These are phyloP conservation scores for Amblyjoppa proteus DNA, from an alignment of 2,888 invertebrate species.

Conservation along the genomic window DNA sequence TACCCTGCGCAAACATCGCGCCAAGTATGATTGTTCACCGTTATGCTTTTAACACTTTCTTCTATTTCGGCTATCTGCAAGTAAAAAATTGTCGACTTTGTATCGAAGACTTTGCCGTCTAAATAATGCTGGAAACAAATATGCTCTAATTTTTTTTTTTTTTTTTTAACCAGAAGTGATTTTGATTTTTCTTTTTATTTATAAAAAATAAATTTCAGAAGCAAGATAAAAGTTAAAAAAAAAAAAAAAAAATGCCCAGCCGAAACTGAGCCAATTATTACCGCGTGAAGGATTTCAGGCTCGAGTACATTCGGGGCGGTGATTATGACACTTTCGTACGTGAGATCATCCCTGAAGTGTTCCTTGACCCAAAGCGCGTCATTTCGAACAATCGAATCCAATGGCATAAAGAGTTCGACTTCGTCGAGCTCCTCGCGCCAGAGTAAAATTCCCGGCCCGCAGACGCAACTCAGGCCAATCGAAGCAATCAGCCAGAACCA, in stretches of 20 bases:
- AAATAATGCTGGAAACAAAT: background rate
- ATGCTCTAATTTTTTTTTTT: too few species aligned
- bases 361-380: constrained; percentile 82
- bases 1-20: constrained; percentile 83
- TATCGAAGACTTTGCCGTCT: background rate
- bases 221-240: background rate
- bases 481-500: constrained; percentile 80
- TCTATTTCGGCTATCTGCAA: constrained; percentile 59
- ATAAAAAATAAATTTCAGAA: background rate
- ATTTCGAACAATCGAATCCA: constrained; percentile 78
- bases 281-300: constrained; percentile 81
- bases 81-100: constrained; percentile 3
- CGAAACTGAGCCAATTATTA: constrained; percentile 71
- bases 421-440: constrained; percentile 83
- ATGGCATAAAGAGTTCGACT: constrained; percentile 81
- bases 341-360: constrained; percentile 82
- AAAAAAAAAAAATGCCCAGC: background rate
- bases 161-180: background rate
- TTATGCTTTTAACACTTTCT: constrained; percentile 67
- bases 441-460: constrained; percentile 79
- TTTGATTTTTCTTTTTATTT: background rate
- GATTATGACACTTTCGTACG: constrained; percentile 83
- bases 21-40: constrained; percentile 80
- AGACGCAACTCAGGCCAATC: constrained; percentile 76
- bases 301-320: constrained; percentile 83